Base-by-base conservation (phyloP, 2,888 invertebrate species). In the Syrphus vitripennis region DNA sequence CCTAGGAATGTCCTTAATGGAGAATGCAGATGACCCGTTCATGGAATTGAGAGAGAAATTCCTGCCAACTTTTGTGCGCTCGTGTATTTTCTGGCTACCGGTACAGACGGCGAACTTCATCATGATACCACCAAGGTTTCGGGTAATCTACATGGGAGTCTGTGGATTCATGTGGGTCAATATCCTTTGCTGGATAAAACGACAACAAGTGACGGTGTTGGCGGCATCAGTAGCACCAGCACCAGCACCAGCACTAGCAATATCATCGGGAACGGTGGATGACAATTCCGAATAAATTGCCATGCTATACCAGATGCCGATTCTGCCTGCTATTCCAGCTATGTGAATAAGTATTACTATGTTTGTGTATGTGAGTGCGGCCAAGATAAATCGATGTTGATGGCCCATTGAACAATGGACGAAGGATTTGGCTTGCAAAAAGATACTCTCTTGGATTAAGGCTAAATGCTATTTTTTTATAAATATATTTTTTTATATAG, bases 111-210 rank as follows among this genome's bases (percentile, higher is more conserved):
- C 97, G 34, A 97, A 97, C 92, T 97, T 97, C 92, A 91, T 94
- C 55, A 91, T 96, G 69, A 91, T 97, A 65, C 95, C 97, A 0
- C 94, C 97, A 0, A 92, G 95, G 69, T 94, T 95, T 78, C 93
- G 97, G 16, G 96, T 97, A 0, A 94, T 95, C 1, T 97, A 96
- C 90, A 96, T 97, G 29, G 96, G 97, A 0, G 93, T 94, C 0
- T 96, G 95, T 63, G 95, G 97, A 1, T 96, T 97, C 89, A 91
- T 95, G 26, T 97, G 97, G 97, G 96, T 97, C 78, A 97, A 97
- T 90, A 95, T 97, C 72, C 93, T 97, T 26, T 97, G 97, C 90
- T 96, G 95, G 91, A 94, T 97, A 83, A 97, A 97, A 90, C 92
- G 96, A 74, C 94, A 92, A 88, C 89, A 88, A 59, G 79, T 53